A percentile compares a stretch with the other conserved stretches of the same genome.
These are phyloP conservation scores for Eupristina koningsbergeri DNA, from an alignment of 1,140 invertebrate species.

Conservation along the genomic window DNA sequence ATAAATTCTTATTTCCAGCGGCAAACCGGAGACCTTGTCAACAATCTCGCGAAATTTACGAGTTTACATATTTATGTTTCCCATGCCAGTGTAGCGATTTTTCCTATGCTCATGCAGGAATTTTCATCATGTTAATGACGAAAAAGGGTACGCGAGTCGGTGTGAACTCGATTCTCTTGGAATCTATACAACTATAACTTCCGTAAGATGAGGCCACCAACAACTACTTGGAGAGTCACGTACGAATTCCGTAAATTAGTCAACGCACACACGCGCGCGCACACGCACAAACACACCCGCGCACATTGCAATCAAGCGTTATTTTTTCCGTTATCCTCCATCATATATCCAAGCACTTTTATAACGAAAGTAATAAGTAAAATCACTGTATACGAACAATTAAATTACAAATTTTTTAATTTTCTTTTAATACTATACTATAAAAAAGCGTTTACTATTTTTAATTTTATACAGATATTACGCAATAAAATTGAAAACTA, in stretches of 20 bases:
- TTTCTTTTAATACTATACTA: background rate
- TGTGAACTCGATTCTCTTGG: constrained; percentile 5
- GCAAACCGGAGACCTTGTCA: constrained; percentile 20
- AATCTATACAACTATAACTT: background rate
- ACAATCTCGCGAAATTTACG: constrained; percentile 20
- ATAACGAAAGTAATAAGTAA: background rate
- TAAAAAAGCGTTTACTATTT: background rate
- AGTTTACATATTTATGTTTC: constrained; percentile 29
- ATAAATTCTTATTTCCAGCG: constrained; percentile 23
- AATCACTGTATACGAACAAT: background rate
- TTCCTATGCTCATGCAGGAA: constrained; percentile 3
- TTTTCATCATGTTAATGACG: constrained; percentile 19
- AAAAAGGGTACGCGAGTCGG: background rate
- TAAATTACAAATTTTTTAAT: background rate
- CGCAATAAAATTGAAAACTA: background rate
- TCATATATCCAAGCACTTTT: background rate
- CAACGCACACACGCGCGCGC: background rate
- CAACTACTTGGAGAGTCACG: background rate
- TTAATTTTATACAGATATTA: background rate
- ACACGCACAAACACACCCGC: too few relatives aligned
- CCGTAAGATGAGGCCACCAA: background rate
- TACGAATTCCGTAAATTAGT: constrained; percentile 9
- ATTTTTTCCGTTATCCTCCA: background rate
- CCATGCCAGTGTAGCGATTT: constrained; percentile 6
- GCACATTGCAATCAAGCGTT: background rate